A percentile compares a stretch with the other conserved stretches of the same genome.
Conservation (phyloP, 2,113 vertebrate genomes). For the Arizona elegans region DNA sequence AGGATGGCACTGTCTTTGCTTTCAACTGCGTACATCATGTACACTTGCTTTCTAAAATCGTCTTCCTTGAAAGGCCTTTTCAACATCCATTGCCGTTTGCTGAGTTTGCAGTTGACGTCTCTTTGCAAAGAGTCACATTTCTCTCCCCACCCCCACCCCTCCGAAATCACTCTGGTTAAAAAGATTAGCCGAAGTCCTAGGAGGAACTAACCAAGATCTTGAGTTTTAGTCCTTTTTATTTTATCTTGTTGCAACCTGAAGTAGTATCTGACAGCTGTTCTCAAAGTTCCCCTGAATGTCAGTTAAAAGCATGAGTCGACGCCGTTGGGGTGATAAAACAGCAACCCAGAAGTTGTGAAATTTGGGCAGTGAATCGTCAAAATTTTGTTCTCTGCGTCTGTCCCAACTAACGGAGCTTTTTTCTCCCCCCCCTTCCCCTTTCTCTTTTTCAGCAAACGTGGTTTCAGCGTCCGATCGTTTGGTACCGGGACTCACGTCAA, state of each 20-base stretch:
- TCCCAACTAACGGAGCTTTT: not conserved
- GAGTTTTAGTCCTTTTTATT: not conserved
- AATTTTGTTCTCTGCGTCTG: not conserved
- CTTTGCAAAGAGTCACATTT: not conserved
- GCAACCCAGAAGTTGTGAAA: not conserved
- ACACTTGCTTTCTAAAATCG: not conserved
- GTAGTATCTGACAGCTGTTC: not conserved
- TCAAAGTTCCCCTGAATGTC: not conserved
- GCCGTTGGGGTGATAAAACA: not conserved
- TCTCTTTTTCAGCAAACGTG: slow-evolving; percentile 89
- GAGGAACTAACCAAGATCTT: not conserved
- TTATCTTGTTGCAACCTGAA: not conserved
- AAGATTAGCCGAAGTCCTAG: not conserved
- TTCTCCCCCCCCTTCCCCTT: slow-evolving; percentile 14
- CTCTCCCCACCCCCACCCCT: rapidly evolving
- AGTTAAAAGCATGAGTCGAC: not conserved
- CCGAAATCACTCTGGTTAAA: not conserved
- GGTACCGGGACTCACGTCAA: slow-evolving; percentile 97
- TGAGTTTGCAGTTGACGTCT: not conserved
- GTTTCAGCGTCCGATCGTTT: slow-evolving; percentile 95
- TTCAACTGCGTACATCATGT: not conserved
- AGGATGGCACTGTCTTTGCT: not conserved
- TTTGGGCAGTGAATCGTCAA: not conserved
- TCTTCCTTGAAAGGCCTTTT: too few species aligned
- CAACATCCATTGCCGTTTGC: not conserved